Evolutionary conservation across 2,888 invertebrate genomes (phyloP).

Genomic region (Tetheella fluctuosa): DNA sequence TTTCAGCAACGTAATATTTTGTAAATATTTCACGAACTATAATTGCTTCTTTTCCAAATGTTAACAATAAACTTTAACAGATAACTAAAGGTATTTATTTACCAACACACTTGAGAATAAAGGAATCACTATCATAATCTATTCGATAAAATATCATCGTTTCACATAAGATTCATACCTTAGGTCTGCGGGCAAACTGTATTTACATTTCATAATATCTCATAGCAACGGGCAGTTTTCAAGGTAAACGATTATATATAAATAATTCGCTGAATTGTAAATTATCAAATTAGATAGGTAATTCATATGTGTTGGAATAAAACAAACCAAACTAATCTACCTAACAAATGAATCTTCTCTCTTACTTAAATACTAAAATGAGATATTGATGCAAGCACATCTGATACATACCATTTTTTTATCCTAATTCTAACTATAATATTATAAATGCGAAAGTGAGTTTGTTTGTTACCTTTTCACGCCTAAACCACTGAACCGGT

Average conservation of each 20-base stretch:
- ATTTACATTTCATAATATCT: conserved; percentile 63
- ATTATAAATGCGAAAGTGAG: too few species aligned
- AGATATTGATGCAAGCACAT: background rate
- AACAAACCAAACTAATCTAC: conserved; percentile 27
- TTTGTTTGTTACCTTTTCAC: too few species aligned
- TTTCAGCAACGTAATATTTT: too few species aligned
- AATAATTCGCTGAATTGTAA: conserved; percentile 64
- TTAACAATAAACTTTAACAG: background rate
- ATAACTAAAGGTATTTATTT: background rate
- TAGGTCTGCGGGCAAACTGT: conserved; percentile 41
- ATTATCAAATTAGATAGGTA: conserved; percentile 61
- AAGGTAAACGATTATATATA: conserved; percentile 67
- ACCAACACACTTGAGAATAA: background rate
- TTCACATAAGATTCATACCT: conserved; percentile 19
- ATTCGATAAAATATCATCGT: conserved; percentile 5
- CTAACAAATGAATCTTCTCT: conserved; percentile 19
- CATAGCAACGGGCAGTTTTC: conserved; percentile 70
- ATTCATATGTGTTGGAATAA: conserved; percentile 52
- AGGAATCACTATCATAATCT: conserved; percentile 4
- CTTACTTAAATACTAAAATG: conserved; percentile 13
- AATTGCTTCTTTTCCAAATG: too few species aligned
- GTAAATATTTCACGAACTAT: too few species aligned
- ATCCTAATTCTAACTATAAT: too few species aligned
- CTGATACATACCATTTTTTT: background rate
- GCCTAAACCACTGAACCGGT: too few species aligned